A percentile compares a stretch with the other conserved stretches of the same genome.
These are phyloP conservation scores for Gallinago solitaria DNA, from an alignment of 2,797 vertebrate species.

Conservation along the genomic window DNA sequence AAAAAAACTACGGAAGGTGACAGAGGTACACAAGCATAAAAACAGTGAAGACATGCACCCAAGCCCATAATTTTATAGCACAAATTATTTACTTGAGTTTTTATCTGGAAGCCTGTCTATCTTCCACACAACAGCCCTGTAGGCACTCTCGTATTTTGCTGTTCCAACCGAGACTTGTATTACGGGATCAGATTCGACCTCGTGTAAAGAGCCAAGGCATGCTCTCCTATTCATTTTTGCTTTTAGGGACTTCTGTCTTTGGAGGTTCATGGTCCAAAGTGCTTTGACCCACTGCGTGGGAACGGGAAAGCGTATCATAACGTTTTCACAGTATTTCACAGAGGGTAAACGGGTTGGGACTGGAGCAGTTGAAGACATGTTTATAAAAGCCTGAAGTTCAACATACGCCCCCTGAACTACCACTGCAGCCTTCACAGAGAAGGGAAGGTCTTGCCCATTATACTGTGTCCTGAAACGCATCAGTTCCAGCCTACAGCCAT, in stretches of 20 bases:
- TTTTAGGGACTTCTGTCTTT: conserved; percentile 93
- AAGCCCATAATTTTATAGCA: background rate
- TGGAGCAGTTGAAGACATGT: conserved; percentile 80
- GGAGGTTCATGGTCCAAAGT: conserved; percentile 86
- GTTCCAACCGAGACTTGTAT: conserved; percentile 93
- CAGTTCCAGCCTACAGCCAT: conserved; percentile 91
- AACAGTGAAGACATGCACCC: background rate
- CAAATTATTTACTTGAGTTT: conserved; percentile 88
- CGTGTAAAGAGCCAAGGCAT: conserved; percentile 87
- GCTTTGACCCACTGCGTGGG: conserved; percentile 93
- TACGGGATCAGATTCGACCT: conserved; percentile 86
- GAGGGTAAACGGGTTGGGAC: conserved; percentile 48
- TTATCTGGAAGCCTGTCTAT: conserved; percentile 96
- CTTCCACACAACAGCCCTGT: conserved; percentile 93
- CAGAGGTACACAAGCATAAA: background rate
- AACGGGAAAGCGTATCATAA: conserved; percentile 89
- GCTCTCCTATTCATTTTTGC: conserved; percentile 94
- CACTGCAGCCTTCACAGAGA: conserved; percentile 88
- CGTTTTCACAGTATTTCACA: conserved; percentile 85
- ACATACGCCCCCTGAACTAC: conserved; percentile 93
- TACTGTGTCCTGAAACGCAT: conserved; percentile 88
- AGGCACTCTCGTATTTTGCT: conserved; percentile 95
- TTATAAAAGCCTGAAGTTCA: conserved; percentile 94
- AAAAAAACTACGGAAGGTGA: background rate
- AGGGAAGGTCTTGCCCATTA: conserved; percentile 83